These are phyloP conservation scores for Polypterus senegalus DNA, from an alignment of 2,113 vertebrate genomes.

Conservation along the genomic window DNA sequence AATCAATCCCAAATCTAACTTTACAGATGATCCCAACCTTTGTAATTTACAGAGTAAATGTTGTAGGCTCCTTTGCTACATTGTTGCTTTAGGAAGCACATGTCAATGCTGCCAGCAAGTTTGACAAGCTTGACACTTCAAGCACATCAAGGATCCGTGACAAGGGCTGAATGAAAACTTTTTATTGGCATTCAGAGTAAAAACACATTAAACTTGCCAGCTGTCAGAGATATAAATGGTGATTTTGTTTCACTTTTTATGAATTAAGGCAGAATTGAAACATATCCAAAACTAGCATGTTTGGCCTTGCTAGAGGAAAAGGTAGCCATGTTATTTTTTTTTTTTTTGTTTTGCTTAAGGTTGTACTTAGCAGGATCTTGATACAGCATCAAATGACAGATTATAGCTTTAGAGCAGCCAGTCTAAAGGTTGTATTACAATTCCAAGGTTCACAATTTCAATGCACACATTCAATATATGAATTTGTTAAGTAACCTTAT, in stretches of 20 bases:
- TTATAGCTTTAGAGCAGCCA: slow-evolving; percentile 15
- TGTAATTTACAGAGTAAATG: slow-evolving; percentile 25
- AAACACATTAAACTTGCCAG: slow-evolving; percentile 63
- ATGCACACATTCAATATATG: too few species aligned
- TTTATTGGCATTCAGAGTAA: slow-evolving; percentile 48
- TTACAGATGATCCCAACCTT: not conserved
- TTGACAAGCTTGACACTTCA: slow-evolving; percentile 46
- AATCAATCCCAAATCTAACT: too few species aligned
- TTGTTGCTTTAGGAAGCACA: slow-evolving; percentile 34
- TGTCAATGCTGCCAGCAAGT: slow-evolving; percentile 42
- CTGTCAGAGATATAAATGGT: slow-evolving; percentile 69
- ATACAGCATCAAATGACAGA: slow-evolving; percentile 35
- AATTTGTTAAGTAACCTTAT: too few species aligned
- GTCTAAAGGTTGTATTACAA: slow-evolving; percentile 3
- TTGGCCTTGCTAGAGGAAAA: slow-evolving; percentile 66
- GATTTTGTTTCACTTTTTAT: slow-evolving; percentile 73
- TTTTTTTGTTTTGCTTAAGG: slow-evolving; percentile 34
- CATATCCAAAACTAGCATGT: slow-evolving; percentile 75
- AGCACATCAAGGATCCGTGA: slow-evolving; percentile 47
- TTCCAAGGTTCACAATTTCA: not conserved
- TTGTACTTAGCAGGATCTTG: slow-evolving; percentile 48
- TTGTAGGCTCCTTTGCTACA: slow-evolving; percentile 38
- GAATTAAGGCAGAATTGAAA: slow-evolving; percentile 74
- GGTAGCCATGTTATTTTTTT: slow-evolving; percentile 51
- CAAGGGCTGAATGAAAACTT: slow-evolving; percentile 52